Evolutionary conservation across 2,797 vertebrate genomes (phyloP).

Genomic region (Meriones psammophilus): DNA sequence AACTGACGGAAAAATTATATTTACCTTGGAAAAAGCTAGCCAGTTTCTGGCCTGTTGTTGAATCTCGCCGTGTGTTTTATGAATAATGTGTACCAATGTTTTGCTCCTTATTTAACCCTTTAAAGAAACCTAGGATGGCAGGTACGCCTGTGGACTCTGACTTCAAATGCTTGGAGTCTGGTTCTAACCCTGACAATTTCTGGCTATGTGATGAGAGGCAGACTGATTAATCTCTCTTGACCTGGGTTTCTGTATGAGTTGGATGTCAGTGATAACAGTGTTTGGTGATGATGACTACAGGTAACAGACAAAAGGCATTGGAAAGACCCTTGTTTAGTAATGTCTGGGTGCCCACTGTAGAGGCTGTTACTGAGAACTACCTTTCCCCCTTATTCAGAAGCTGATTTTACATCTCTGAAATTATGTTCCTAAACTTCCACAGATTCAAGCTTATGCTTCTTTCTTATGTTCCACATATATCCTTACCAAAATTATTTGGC

Average conservation of each 20-base stretch:
- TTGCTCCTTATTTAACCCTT: background rate
- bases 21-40: background rate
- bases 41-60: background rate
- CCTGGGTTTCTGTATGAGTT: background rate
- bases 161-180: background rate
- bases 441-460: background rate
- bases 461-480: background rate
- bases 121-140: background rate
- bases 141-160: background rate
- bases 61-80: background rate
- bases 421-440: slow-evolving; percentile 11
- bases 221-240: background rate
- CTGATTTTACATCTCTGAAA: slow-evolving; percentile 59
- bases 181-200: background rate
- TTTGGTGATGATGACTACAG: background rate
- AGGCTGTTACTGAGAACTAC: background rate
- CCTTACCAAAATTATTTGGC: background rate
- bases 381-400: background rate
- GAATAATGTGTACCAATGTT: background rate
- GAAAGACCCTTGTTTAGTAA: background rate
- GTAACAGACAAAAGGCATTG: background rate
- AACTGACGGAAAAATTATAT: background rate
- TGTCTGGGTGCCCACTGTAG: background rate
- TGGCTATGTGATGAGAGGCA: background rate
- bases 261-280: background rate